Evolutionary conservation across 2,113 vertebrate species (phyloP), one percentile per base, ranked within the genome.

Genomic region (Naja naja): DNA sequence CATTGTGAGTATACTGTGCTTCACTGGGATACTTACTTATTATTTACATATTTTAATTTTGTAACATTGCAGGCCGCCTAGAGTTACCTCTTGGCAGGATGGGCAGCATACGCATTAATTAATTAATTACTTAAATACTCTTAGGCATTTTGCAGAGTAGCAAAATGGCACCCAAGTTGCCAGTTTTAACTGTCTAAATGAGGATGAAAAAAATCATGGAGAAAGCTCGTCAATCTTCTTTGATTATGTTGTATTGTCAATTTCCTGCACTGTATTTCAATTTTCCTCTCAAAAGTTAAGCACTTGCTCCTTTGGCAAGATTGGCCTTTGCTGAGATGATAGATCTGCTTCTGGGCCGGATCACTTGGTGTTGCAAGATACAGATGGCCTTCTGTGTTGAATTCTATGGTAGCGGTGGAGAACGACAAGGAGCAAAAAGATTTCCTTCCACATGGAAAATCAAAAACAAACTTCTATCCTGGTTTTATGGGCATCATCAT

Each of bases 1-100:
- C 52, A 30, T 85, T 87, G 69, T 91, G 43, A 93, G 91, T 92
- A 93, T 74, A 69, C 39, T 91, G 20, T 1, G 11, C 30, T 64
- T 91, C 14, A 58, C 1, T 81, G 43, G 88, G 25, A 30, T 52
- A n/a, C 11, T 60, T 60, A n/a, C 27, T 69, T 69, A n/a, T 4
- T 64, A 30, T 69, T 69, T 69, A 14, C 30, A 64, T n/a, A n/a
- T 69, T 69, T 64, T 69, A 69, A n/a, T 69, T 69, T 69, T 69
- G n/a, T n/a, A n/a, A 30, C 60, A 69, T 69, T 69, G 30, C 60
- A 69, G 27, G 11, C 30, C 12, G 11, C 4, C 11, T 16, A 5
- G 11, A 64, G 60, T n/a, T 12, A 14, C 60, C 30, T 14, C 60
- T n/a, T 69, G 30, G 60, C 4, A 30, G 14, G 30, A n/a, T n/a